Evolutionary conservation across 1,140 invertebrate genomes (phyloP).

Genomic region (Zaprionus davidi): DNA sequence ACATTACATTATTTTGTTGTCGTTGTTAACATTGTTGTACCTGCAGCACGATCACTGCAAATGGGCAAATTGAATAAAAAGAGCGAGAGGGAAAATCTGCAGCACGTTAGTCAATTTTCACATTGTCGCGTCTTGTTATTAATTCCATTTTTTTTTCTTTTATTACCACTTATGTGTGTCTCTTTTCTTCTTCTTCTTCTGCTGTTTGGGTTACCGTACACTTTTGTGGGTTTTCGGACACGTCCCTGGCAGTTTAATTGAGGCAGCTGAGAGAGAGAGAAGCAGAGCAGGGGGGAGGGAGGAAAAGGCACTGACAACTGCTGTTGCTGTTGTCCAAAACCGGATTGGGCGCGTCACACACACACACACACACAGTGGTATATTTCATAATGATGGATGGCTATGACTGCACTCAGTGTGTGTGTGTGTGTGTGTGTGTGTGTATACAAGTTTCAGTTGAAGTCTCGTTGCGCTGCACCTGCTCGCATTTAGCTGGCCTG

Average conservation of each 20-base stretch:
- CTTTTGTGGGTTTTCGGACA: slow-evolving; percentile 74
- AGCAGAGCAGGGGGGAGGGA: background rate
- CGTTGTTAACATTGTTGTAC: slow-evolving; percentile 23
- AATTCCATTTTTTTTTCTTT: slow-evolving; percentile 63
- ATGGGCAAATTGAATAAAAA: slow-evolving; percentile 35
- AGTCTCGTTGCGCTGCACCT: slow-evolving; percentile 61
- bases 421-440: slow-evolving; percentile 34
- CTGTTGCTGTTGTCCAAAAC: slow-evolving; percentile 72
- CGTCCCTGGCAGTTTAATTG: slow-evolving; percentile 74
- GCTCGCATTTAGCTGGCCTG: slow-evolving; percentile 73
- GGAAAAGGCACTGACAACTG: slow-evolving; percentile 61
- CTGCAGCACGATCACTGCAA: slow-evolving; percentile 25
- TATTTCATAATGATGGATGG: slow-evolving; percentile 68
- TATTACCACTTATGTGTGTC: slow-evolving; percentile 21
- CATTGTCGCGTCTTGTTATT: slow-evolving; percentile 70
- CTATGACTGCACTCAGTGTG: slow-evolving; percentile 32
- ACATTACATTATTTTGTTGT: slow-evolving; percentile 9
- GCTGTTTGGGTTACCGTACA: slow-evolving; percentile 54
- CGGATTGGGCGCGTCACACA: slow-evolving; percentile 75
- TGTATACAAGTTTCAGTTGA: slow-evolving; percentile 18
- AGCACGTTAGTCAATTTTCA: slow-evolving; percentile 54
- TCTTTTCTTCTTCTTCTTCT: background rate
- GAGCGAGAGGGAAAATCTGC: background rate
- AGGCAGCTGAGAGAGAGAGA: slow-evolving; percentile 44
- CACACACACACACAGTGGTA: slow-evolving; percentile 52